Evolutionary conservation across 2,113 vertebrate genomes (phyloP), one percentile per base, ranked within the genome.

Genomic region (Semicossyphus pulcher): DNA sequence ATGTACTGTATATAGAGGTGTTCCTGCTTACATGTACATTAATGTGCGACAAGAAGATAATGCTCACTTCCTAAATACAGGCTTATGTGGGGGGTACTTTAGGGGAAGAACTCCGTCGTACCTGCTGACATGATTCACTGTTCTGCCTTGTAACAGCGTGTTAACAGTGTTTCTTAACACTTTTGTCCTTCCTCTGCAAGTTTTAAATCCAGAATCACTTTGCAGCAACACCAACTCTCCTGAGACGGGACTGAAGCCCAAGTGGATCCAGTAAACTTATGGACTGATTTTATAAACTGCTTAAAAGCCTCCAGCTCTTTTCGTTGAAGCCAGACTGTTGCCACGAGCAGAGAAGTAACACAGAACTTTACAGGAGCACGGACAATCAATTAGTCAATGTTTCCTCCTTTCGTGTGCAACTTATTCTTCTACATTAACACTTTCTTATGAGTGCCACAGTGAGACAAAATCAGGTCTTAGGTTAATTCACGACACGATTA

Each of bases 381-480:
- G 74, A 59, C 72, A 63, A 83, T 84, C 83, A 79, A 84, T 84
- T 79, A 72, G 69, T 64, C 72, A 75, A 52, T 64, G 26, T 60
- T 70, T 60, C 63, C n/a, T 76, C 36, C 47, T 83, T 73, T 78
- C 29, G 76, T 71, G 77, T 69, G 25, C 36, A 81, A 76, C 39
- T 23, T 58, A 56, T 52, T 65, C 54, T 48, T 75, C 47, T 44
- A 28, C 59, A 76, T 63, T 72, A 66, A 41, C 61, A 68, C 53
- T 83, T 74, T 47, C 36, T 61, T 75, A 31, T 63, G 39, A 66
- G 51, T 60, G 48, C 51, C 52, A 59, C 34, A 68, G 28, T 29
- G 54, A n/a, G 26, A 37, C 36, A 62, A 15, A 28, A 10, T 32
- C 29, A 71, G 8, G 20, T 67, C 62, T 14, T 14, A 1, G 34